Evolutionary conservation across 37 sponge, comb jelly and placozoan species (phyloP).

Genomic region (Aplysina aerophoba): DNA sequence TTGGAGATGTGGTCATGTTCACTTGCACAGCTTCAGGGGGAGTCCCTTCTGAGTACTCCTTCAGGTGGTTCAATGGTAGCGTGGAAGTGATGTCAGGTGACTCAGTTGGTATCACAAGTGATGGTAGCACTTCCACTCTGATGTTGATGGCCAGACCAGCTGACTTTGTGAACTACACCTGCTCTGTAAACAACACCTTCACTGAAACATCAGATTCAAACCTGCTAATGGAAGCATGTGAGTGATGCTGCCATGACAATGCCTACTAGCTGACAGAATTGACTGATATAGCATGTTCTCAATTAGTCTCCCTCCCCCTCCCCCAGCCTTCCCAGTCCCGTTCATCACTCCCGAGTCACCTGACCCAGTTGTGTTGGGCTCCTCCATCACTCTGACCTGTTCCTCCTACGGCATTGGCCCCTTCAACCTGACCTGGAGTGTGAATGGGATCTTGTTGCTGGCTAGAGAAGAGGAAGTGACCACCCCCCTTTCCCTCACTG

Average conservation of each 20-base stretch:
- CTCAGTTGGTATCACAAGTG: not conserved
- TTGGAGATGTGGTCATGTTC: not conserved
- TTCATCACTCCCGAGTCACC: not conserved
- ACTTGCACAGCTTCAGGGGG: conserved; percentile 35
- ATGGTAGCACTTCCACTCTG: not conserved
- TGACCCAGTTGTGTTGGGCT: conserved; percentile 22
- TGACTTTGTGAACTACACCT: too few relatives aligned
- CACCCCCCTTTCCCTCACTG: not conserved
- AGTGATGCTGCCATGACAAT: too few relatives aligned
- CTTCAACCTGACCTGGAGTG: conserved; percentile 28
- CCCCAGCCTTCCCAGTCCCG: not conserved
- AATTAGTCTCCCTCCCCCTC: not conserved
- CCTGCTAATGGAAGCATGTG: too few relatives aligned
- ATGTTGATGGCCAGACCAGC: too few relatives aligned
- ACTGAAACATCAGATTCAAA: too few relatives aligned
- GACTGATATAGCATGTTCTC: not conserved
- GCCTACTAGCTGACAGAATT: too few relatives aligned
- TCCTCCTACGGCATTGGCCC: conserved; percentile 17
- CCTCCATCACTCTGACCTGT: conserved; percentile 7
- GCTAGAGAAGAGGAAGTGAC: not conserved
- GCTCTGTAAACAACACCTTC: too few relatives aligned
- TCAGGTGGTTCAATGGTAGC: not conserved
- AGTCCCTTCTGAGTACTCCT: conserved; percentile 6
- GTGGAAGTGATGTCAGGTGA: not conserved
- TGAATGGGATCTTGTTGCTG: conserved; percentile 1